Conservation (phyloP, 2,888 invertebrate genomes). For the Priocnemis perturbator region DNA sequence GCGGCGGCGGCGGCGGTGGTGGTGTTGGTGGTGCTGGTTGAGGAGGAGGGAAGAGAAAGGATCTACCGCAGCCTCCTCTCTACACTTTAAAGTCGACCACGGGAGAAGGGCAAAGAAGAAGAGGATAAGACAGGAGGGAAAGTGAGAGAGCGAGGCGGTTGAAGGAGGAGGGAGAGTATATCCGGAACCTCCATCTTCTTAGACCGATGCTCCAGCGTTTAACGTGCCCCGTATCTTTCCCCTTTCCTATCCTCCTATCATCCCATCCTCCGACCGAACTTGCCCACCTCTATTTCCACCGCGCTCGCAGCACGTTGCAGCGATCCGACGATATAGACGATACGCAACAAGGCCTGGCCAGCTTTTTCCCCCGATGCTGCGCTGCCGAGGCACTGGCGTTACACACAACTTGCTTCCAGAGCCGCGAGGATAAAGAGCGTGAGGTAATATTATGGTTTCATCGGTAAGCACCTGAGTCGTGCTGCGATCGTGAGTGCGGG, state of each 20-base stretch:
- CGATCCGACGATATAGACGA: slow-evolving; percentile 7
- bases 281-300: not conserved
- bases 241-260: not conserved
- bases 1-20: not conserved
- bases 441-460: too few relatives aligned
- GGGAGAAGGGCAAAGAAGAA: not conserved
- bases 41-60: too few relatives aligned
- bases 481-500: too few relatives aligned
- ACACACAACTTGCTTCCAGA: too few relatives aligned
- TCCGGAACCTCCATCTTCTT: slow-evolving; percentile 4
- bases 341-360: too few relatives aligned
- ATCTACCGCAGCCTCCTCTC: slow-evolving; percentile 4
- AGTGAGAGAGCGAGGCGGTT: too few relatives aligned
- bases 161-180: not conserved
- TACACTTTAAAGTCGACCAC: slow-evolving; percentile 5
- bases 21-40: too few relatives aligned
- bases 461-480: too few relatives aligned
- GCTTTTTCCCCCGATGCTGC: too few relatives aligned
- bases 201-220: not conserved
- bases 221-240: not conserved
- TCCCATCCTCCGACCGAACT: not conserved
- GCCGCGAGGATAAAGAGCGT: too few relatives aligned
- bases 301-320: slow-evolving; percentile 5
- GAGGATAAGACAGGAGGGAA: too few relatives aligned
- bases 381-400: too few relatives aligned